phyloP scores from a whole-genome alignment of 2,113 vertebrate species.

The Diglossa brunneiventris region DNA sequence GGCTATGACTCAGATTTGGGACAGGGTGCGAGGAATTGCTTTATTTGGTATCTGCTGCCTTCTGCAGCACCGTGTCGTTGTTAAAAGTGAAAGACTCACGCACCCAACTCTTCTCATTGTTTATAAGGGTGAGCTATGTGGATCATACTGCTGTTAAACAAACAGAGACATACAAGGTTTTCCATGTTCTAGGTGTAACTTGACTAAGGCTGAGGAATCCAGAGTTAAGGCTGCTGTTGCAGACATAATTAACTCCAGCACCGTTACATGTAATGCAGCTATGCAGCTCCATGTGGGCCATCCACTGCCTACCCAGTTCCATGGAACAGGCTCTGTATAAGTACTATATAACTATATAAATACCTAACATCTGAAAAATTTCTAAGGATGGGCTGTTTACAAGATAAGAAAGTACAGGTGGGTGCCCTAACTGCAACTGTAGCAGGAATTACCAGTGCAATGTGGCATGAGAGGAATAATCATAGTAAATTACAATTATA shows the following conservation, averaged over 20 bases:
- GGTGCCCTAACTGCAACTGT: not conserved
- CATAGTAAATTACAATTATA: not conserved
- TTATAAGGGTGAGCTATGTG: not conserved
- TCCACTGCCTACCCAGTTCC: not conserved
- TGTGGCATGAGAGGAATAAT: not conserved
- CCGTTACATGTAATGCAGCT: not conserved
- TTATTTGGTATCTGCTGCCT: conserved; percentile 38
- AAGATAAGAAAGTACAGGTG: not conserved
- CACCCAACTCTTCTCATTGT: not conserved
- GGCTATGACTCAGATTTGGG: conserved; percentile 51
- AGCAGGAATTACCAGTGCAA: not conserved
- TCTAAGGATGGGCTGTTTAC: not conserved
- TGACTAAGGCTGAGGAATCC: conserved; percentile 24
- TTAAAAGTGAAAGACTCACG: not conserved
- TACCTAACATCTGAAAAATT: not conserved
- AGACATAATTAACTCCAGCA: not conserved
- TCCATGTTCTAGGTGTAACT: not conserved
- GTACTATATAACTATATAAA: not conserved
- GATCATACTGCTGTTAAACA: not conserved
- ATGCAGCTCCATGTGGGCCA: not conserved
- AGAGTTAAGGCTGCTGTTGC: not conserved
- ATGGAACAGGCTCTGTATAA: not conserved
- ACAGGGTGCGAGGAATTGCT: conserved; percentile 41
- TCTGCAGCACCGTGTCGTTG: not conserved
- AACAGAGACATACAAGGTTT: not conserved